Percentiles rank a stretch among this genome's conserved stretches.
These are phyloP conservation scores for Escarpia spicata DNA, from an alignment of 2,888 invertebrate species.

Conservation along the genomic window DNA sequence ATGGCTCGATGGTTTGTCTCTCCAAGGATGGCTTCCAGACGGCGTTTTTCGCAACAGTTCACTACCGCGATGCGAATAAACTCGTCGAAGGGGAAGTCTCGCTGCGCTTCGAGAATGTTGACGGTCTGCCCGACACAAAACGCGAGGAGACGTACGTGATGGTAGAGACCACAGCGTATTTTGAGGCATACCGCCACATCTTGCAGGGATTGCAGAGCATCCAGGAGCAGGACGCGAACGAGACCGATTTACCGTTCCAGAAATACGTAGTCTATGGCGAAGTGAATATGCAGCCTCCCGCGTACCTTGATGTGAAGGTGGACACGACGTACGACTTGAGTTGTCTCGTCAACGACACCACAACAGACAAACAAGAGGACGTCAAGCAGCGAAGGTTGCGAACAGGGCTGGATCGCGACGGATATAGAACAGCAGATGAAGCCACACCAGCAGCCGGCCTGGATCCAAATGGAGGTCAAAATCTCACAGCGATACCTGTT, in stretches of 20 bases:
- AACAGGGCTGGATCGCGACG: no score
- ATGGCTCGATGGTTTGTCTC: conserved; percentile 79
- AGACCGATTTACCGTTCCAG: conserved; percentile 73
- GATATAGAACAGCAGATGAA: background rate
- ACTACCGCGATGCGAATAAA: conserved; percentile 58
- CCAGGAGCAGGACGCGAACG: conserved; percentile 41
- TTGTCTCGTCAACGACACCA: background rate
- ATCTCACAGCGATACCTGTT: conserved; percentile 27
- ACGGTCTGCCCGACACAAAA: conserved; percentile 29
- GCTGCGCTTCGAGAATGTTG: conserved; percentile 44
- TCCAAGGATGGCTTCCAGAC: conserved; percentile 77
- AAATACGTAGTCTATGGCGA: conserved; percentile 74
- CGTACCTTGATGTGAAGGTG: conserved; percentile 56
- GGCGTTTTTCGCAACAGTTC: conserved; percentile 75
- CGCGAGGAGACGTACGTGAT: conserved; percentile 66
- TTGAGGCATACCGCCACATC: conserved; percentile 83
- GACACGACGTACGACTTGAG: conserved; percentile 22
- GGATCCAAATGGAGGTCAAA: no score
- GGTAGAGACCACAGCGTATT: conserved; percentile 82
- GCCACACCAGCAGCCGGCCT: no score
- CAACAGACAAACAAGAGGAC: background rate
- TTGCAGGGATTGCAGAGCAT: conserved; percentile 76
- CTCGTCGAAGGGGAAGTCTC: conserved; percentile 51
- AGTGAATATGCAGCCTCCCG: conserved; percentile 59
- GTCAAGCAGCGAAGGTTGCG: background rate